A percentile compares a stretch with the other conserved stretches of the same genome.
phyloP scores from a whole-genome alignment of 2,113 vertebrate species.

The Tympanuchus pallidicinctus region DNA sequence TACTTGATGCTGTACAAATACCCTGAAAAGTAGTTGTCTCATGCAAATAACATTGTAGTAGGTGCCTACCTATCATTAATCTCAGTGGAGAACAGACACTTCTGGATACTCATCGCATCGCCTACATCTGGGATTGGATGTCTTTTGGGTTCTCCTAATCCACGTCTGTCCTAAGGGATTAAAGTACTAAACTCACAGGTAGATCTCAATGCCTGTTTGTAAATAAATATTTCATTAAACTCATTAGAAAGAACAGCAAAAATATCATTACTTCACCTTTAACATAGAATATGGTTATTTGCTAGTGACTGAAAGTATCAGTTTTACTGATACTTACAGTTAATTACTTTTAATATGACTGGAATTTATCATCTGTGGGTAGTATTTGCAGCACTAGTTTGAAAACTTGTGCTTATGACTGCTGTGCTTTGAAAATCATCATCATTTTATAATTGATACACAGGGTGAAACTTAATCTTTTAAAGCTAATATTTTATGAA shows the following conservation, averaged over 20 bases:
- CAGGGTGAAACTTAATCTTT: not conserved
- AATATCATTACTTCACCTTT: not conserved
- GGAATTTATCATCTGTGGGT: not conserved
- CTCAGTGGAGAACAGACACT: not conserved
- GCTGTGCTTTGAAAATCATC: constrained; percentile 6
- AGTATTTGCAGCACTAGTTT: not conserved
- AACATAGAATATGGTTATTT: not conserved
- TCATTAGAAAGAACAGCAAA: not conserved
- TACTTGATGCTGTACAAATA: not conserved
- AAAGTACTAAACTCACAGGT: not conserved
- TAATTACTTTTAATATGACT: not conserved
- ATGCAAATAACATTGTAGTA: fast-evolving
- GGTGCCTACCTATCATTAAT: too few species aligned
- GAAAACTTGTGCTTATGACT: not conserved
- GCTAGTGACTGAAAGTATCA: not conserved
- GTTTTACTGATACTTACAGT: not conserved
- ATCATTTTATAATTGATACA: constrained; percentile 8
- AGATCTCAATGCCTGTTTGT: not conserved
- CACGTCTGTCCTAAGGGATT: not conserved
- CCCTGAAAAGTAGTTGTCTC: not conserved
- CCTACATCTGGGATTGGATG: not conserved
- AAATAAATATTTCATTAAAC: not conserved
- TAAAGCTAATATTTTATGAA: not conserved
- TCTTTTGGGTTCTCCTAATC: not conserved
- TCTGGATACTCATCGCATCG: fast-evolving